These are phyloP conservation scores for Otus sunia DNA, from an alignment of 2,113 vertebrate genomes.

Conservation along the genomic window DNA sequence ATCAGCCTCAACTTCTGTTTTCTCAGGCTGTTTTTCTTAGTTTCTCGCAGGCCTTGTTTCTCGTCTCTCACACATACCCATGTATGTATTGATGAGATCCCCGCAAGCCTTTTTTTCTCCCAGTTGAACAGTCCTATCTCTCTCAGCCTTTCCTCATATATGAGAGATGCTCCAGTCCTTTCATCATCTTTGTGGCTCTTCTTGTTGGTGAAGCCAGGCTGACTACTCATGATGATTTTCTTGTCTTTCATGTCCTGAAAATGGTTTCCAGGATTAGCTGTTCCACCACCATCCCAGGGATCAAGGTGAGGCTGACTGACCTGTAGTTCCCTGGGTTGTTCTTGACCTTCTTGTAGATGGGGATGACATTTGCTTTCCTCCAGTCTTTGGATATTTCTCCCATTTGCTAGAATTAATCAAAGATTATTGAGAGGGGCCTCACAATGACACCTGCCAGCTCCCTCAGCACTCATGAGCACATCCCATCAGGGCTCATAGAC, in stretches of 20 bases:
- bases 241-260: not conserved
- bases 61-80: not conserved
- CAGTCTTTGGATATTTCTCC: not conserved
- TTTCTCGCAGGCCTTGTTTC: no score
- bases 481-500: not conserved
- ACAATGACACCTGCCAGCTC: not conserved
- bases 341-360: not conserved
- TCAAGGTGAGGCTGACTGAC: not conserved
- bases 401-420: accelerated
- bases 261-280: not conserved
- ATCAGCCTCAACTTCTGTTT: no score
- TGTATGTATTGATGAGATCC: not conserved
- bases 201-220: not conserved
- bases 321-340: not conserved
- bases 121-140: not conserved
- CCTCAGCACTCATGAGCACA: not conserved
- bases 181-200: not conserved
- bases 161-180: not conserved
- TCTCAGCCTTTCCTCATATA: not conserved
- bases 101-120: not conserved
- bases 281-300: not conserved
- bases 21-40: no score
- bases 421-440: not conserved
- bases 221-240: not conserved
- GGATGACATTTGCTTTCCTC: not conserved